These are phyloP conservation scores for Coenonympha glycerion DNA, from an alignment of 2,888 invertebrate species.

Conservation along the genomic window DNA sequence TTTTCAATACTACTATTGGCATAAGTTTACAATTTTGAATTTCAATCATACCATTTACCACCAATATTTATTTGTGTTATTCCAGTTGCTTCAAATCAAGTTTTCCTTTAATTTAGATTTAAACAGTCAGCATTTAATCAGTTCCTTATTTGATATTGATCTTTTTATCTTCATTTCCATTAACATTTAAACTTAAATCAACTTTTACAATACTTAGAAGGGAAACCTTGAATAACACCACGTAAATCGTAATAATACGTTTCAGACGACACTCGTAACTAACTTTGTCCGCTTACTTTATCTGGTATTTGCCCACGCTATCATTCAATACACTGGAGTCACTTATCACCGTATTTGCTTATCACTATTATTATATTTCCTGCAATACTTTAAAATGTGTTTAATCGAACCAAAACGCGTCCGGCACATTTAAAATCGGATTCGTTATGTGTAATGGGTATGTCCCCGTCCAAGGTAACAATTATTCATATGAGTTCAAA, in stretches of 20 bases:
- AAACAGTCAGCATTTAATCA: too few species aligned
- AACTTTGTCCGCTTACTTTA: conserved; percentile 17
- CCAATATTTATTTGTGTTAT: too few species aligned
- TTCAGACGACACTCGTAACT: not conserved
- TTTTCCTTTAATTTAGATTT: too few species aligned
- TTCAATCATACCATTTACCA: too few species aligned
- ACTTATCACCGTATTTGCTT: too few species aligned
- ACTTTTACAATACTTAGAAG: not conserved
- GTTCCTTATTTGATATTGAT: too few species aligned
- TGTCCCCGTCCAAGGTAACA: conserved; percentile 7
- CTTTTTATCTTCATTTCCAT: too few species aligned
- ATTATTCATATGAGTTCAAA: not conserved
- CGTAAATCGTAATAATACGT: not conserved
- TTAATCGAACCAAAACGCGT: conserved; percentile 8
- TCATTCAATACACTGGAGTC: conserved; percentile 20
- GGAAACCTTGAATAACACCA: not conserved
- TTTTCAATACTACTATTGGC: too few species aligned
- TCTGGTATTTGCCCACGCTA: conserved; percentile 33
- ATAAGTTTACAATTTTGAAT: too few species aligned
- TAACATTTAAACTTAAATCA: too few species aligned
- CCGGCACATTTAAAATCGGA: conserved; percentile 11
- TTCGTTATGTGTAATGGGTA: conserved; percentile 8
- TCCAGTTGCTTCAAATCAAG: too few species aligned
- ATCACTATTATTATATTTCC: not conserved
- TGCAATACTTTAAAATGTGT: not conserved